Conservation (phyloP, 2,888 invertebrate species). For the Oxystoma pomonae region DNA sequence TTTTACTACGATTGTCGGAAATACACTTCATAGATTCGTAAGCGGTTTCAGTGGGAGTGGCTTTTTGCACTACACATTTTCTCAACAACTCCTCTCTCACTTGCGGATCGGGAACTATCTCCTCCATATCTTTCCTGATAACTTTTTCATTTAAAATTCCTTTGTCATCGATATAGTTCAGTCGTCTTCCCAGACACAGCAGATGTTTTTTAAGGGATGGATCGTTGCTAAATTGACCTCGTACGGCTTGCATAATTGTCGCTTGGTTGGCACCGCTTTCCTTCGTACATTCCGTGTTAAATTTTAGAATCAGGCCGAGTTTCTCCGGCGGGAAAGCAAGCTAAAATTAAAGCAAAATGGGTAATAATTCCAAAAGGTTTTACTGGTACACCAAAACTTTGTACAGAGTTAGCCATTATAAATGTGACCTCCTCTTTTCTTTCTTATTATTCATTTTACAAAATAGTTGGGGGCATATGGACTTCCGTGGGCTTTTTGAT, state of each 20-base stretch:
- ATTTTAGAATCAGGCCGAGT: constrained; percentile 18
- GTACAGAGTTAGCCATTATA: too few relatives aligned
- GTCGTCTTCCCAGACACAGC: constrained; percentile 26
- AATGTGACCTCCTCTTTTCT: too few relatives aligned
- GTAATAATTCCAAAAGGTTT: too few relatives aligned
- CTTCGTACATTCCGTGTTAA: constrained; percentile 25
- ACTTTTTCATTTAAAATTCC: constrained; percentile 25
- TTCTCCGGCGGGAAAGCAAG: constrained; percentile 25
- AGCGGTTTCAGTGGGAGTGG: constrained; percentile 15
- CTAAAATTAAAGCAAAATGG: too few relatives aligned
- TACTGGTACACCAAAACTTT: too few relatives aligned
- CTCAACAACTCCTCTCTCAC: constrained; percentile 11
- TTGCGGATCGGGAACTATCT: not conserved
- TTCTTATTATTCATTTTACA: too few relatives aligned
- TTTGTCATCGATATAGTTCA: constrained; percentile 25
- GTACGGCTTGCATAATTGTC: constrained; percentile 21
- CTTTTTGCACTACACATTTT: constrained; percentile 15
- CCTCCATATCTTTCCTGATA: constrained; percentile 8
- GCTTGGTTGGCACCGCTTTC: constrained; percentile 21
- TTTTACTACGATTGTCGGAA: constrained; percentile 14
- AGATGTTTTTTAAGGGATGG: constrained; percentile 24
- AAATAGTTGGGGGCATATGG: too few relatives aligned
- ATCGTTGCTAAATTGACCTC: constrained; percentile 22
- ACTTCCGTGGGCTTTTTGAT: too few relatives aligned
- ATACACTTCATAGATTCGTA: constrained; percentile 20